These are phyloP conservation scores for Loriculus beryllinus DNA, from an alignment of 2,797 vertebrate species.

Conservation along the genomic window DNA sequence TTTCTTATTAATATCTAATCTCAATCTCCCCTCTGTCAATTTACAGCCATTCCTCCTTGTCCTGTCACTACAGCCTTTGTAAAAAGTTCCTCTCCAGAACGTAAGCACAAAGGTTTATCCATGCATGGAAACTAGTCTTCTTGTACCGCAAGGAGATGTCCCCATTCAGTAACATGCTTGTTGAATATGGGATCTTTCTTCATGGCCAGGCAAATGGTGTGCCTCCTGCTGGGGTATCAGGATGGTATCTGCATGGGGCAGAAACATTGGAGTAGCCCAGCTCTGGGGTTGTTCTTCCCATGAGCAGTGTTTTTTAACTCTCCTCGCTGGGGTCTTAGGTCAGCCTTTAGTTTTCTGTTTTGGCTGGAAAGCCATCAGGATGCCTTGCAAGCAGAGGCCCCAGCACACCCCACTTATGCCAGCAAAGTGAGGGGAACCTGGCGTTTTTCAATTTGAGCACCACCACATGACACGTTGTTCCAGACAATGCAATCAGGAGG, in stretches of 20 bases:
- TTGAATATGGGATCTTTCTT: background rate
- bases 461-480: background rate
- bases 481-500: background rate
- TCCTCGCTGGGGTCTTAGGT: fast-evolving
- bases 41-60: background rate
- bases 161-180: fast-evolving
- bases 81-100: background rate
- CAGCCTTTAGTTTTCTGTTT: background rate
- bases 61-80: background rate
- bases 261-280: fast-evolving
- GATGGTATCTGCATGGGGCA: background rate
- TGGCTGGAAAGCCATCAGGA: background rate
- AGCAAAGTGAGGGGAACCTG: fast-evolving
- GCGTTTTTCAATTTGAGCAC: background rate
- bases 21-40: background rate
- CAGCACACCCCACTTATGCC: background rate
- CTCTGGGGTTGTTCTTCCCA: background rate
- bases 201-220: fast-evolving
- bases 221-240: background rate
- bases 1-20: background rate
- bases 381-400: background rate
- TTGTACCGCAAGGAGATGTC: background rate
- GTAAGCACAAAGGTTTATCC: fast-evolving
- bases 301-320: background rate
- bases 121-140: fast-evolving